Percentiles rank a stretch among this genome's conserved stretches.
phyloP scores from a whole-genome alignment of 2,888 invertebrate species.

The Eristalinus sepulchralis region DNA sequence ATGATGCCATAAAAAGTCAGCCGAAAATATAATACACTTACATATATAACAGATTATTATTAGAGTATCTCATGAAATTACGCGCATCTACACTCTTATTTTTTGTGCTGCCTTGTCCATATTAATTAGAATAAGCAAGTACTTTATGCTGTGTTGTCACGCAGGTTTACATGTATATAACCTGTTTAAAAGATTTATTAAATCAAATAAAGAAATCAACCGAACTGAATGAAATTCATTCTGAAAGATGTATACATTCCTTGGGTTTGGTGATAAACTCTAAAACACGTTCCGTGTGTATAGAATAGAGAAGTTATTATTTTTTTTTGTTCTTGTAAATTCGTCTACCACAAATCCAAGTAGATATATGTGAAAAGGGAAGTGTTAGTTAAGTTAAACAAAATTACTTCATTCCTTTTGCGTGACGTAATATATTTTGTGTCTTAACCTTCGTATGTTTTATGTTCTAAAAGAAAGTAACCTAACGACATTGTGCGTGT shows the following conservation, averaged over 20 bases:
- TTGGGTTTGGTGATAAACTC: background rate
- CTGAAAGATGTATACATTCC: background rate
- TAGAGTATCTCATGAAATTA: slow-evolving; percentile 28
- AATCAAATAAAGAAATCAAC: slow-evolving; percentile 23
- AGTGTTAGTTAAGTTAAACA: background rate
- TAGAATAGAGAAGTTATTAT: background rate
- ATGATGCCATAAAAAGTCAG: slow-evolving; percentile 11
- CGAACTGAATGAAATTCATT: background rate
- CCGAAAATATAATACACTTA: background rate
- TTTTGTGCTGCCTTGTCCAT: background rate
- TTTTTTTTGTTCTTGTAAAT: background rate
- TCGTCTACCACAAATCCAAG: background rate
- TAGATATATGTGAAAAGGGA: background rate
- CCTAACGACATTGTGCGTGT: background rate
- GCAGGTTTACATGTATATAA: slow-evolving; percentile 35
- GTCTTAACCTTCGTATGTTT: background rate
- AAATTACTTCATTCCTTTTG: slow-evolving; percentile 17
- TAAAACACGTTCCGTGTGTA: background rate
- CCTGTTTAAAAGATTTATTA: background rate
- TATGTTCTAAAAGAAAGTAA: background rate
- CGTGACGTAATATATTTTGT: slow-evolving; percentile 24
- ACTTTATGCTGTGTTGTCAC: slow-evolving; percentile 26
- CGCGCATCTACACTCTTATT: background rate
- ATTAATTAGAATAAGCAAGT: slow-evolving; percentile 28
- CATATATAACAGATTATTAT: slow-evolving; percentile 13